These are phyloP conservation scores for Danionella dracula DNA, from an alignment of 2,797 vertebrate genomes.

Conservation along the genomic window DNA sequence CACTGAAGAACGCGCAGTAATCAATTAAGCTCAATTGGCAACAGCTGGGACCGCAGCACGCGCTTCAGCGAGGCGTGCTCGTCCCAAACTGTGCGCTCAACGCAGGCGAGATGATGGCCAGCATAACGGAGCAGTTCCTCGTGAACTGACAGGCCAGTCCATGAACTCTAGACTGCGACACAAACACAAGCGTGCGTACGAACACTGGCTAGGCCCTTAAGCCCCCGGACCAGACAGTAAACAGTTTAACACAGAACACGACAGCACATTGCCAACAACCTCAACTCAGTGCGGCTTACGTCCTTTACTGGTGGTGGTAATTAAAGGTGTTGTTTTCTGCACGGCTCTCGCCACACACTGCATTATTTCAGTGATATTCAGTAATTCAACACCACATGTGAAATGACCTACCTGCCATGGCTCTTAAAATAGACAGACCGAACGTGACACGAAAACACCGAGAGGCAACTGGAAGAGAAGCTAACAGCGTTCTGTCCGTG, in stretches of 20 bases:
- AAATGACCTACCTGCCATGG: conserved; percentile 63
- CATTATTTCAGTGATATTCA: neutral
- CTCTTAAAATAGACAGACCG: conserved; percentile 39
- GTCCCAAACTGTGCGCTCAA: too few species aligned
- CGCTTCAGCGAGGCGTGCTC: too few species aligned
- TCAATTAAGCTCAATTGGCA: too few species aligned
- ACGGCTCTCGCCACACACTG: neutral
- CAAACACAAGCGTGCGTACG: too few species aligned
- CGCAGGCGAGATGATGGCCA: too few species aligned
- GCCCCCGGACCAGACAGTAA: neutral
- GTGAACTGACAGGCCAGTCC: too few species aligned
- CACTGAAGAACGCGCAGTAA: too few species aligned
- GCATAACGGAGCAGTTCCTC: too few species aligned
- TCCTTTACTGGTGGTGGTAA: neutral
- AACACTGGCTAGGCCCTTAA: too few species aligned
- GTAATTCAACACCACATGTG: neutral
- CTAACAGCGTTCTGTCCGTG: neutral
- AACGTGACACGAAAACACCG: conserved; percentile 55
- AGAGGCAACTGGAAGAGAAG: conserved; percentile 52
- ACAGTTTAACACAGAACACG: neutral
- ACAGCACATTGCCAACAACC: neutral
- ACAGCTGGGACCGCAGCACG: too few species aligned
- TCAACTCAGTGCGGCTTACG: neutral
- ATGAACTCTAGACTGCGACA: too few species aligned
- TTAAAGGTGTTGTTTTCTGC: too few species aligned